Conservation (phyloP, 2,113 vertebrate genomes). For the Sapayoa aenigma region DNA sequence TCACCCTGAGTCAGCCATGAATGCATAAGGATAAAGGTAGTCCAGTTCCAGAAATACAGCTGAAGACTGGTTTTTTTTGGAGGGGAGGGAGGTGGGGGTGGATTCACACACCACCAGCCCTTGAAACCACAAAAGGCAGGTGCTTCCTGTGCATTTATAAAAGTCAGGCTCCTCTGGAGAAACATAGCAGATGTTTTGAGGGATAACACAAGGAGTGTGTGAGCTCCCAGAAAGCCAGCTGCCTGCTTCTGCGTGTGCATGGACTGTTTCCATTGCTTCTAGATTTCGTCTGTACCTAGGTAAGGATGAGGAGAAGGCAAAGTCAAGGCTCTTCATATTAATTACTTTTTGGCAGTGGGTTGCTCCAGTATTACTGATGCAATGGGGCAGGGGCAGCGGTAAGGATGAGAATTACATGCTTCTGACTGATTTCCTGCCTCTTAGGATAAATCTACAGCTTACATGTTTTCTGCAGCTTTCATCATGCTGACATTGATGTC, state of each 20-base stretch:
- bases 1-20: neutral
- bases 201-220: fast-evolving
- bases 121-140: neutral
- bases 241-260: neutral
- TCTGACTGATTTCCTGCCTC: neutral
- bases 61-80: neutral
- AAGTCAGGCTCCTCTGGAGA: neutral
- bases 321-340: neutral
- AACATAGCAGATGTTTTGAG: fast-evolving
- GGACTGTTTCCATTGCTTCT: neutral
- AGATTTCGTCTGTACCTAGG: neutral
- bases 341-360: neutral
- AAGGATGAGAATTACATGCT: neutral
- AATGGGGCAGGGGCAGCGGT: neutral
- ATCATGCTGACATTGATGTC: neutral
- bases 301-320: neutral
- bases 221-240: neutral
- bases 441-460: neutral
- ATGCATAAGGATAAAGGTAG: neutral
- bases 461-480: neutral
- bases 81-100: fast-evolving
- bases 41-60: neutral
- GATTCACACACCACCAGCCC: neutral
- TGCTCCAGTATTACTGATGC: neutral
- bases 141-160: neutral